These are phyloP conservation scores for Agraylea sexmaculata DNA, from an alignment of 1,140 invertebrate genomes.

Conservation along the genomic window DNA sequence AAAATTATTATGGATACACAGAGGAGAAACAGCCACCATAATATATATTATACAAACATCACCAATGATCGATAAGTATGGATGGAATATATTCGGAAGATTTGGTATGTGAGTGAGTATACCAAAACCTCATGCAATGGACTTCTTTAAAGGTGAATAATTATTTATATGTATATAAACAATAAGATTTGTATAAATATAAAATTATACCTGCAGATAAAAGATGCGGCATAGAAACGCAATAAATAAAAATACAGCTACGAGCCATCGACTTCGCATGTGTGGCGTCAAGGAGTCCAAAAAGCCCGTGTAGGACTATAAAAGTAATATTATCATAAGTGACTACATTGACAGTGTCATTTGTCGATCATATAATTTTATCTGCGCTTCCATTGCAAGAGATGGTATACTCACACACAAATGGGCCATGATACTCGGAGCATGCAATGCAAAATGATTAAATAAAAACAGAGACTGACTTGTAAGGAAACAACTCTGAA, in stretches of 20 bases:
- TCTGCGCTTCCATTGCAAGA: constrained; percentile 14
- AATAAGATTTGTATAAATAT: constrained; percentile 9
- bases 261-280: constrained; percentile 25
- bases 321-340: too few relatives aligned
- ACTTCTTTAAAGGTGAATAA: background rate
- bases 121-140: constrained; percentile 21
- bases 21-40: too few relatives aligned
- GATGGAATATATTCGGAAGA: background rate
- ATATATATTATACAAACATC: too few relatives aligned
- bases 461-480: constrained; percentile 29
- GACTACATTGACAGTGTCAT: too few relatives aligned
- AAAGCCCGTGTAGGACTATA: constrained; percentile 20
- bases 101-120: constrained; percentile 12
- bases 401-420: constrained; percentile 20
- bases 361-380: too few relatives aligned
- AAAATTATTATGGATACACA: too few relatives aligned
- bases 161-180: too few relatives aligned
- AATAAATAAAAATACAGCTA: constrained; percentile 24
- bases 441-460: background rate
- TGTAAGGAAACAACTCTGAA: constrained; percentile 49
- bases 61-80: too few relatives aligned
- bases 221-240: constrained; percentile 30
- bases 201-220: constrained; percentile 28
- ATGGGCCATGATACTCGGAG: background rate
- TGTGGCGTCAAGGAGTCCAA: constrained; percentile 38